These are phyloP conservation scores for Austrolebias charrua DNA, from an alignment of 2,797 vertebrate species.

Conservation along the genomic window DNA sequence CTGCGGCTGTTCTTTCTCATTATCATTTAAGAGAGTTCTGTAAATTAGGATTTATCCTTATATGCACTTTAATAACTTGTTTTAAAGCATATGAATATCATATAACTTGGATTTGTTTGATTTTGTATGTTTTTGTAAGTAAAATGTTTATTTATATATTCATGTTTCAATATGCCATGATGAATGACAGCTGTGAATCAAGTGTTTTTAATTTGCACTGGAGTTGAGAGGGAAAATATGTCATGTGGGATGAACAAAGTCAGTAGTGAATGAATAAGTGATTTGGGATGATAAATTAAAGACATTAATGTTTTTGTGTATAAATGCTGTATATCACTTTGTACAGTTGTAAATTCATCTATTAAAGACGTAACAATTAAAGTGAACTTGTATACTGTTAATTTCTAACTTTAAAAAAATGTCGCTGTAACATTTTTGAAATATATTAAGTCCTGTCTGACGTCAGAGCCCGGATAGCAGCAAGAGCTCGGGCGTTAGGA, in stretches of 20 bases:
- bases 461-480: too few relatives aligned
- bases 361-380: constrained; percentile 61
- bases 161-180: constrained; percentile 62
- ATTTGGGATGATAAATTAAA: constrained; percentile 3
- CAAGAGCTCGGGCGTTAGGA: too few relatives aligned
- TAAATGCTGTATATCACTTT: constrained; percentile 73
- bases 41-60: constrained; percentile 37
- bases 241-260: background rate
- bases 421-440: too few relatives aligned
- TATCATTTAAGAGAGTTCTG: constrained; percentile 37
- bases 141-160: constrained; percentile 42
- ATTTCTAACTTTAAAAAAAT: too few relatives aligned
- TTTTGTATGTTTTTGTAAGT: constrained; percentile 35
- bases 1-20: constrained; percentile 38
- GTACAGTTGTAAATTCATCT: constrained; percentile 79
- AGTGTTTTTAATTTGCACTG: constrained; percentile 12
- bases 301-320: constrained; percentile 45
- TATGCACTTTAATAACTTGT: constrained; percentile 77
- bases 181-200: constrained; percentile 19
- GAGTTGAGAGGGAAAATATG: constrained; percentile 1
- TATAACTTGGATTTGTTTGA: constrained; percentile 28
- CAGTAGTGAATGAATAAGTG: background rate
- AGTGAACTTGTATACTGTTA: constrained; percentile 6
- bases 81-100: constrained; percentile 46
- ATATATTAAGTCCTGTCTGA: too few relatives aligned